Conservation (phyloP, 2,797 vertebrate genomes). For the Acestrorhynchus altus region DNA sequence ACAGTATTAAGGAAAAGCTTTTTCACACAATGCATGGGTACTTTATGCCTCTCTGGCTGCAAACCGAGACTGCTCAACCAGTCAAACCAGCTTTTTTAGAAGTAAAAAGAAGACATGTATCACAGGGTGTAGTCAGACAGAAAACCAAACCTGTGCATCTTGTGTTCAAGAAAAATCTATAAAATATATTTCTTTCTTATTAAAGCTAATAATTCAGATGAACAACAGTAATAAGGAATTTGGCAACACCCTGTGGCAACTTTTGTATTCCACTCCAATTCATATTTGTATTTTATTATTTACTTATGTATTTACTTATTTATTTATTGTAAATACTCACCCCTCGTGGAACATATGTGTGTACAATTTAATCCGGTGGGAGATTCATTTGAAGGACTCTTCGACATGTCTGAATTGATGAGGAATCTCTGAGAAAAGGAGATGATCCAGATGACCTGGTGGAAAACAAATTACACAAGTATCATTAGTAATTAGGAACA, state of each 20-base stretch:
- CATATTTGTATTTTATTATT: too few species aligned
- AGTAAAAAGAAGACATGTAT: constrained; percentile 39
- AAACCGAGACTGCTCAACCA: constrained; percentile 60
- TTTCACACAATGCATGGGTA: background rate
- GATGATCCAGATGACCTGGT: constrained; percentile 68
- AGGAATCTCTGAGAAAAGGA: constrained; percentile 59
- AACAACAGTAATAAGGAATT: background rate
- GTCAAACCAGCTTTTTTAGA: constrained; percentile 63
- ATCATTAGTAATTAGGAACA: background rate
- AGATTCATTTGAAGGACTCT: constrained; percentile 55
- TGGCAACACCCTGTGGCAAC: background rate
- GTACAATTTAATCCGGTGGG: constrained; percentile 68
- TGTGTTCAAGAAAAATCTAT: constrained; percentile 2
- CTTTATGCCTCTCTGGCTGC: background rate
- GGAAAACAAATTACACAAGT: constrained; percentile 1
- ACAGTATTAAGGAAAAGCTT: background rate
- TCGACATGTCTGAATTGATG: constrained; percentile 41
- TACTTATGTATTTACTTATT: too few species aligned
- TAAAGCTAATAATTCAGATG: background rate
- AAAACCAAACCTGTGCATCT: constrained; percentile 42
- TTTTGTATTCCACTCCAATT: background rate
- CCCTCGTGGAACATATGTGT: constrained; percentile 79
- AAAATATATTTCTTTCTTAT: background rate
- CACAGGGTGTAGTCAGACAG: constrained; percentile 45
- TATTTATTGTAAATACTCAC: constrained; percentile 55